Evolutionary conservation across 2,888 invertebrate species (phyloP), one percentile per base, ranked within the genome.

Genomic region (Diarsia brunnea): DNA sequence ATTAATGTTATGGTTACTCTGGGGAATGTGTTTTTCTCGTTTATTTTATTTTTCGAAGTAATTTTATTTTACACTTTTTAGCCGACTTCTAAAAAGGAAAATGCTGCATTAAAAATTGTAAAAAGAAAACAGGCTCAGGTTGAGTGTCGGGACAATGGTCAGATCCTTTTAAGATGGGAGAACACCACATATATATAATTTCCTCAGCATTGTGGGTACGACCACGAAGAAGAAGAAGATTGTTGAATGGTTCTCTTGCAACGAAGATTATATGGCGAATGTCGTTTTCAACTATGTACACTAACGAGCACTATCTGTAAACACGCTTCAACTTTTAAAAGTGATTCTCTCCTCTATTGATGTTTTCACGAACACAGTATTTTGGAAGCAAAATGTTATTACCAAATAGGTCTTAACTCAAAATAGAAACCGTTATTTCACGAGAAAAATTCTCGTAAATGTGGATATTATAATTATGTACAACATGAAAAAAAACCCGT

Each of bases 1-100:
- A 82, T 79, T 76, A 83, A 79, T 81, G 84, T 73, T 69, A 67
- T 69, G 45, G 83, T 72, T 78, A 43, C 68, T 55, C 60, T 49
- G 60, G 79, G 78, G 67, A 67, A 63, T 82, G 51, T 70, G 24
- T 24, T 51, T 61, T 58, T 81, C 55, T 27, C 38, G 31, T 65
- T 24, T 66, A 60, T 45, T 73, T 72, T n/a, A n/a, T 73, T 27
- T 63, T 2, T 14, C 14, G 14, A 31, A 27, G n/a, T 24, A 27
- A 64, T 45, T n/a, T 51, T 38, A 14, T 61, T 58, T 31, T 24
- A 61, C 2, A 21, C 19, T 27, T 43, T 14, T 51, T 38, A 38
- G 8, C 38, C 38, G 7, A 38, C 8, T 38, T 38, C 38, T 38
- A 38, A 38, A 38, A 38, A 38, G 38, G 8, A 38, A 38, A 38